These are phyloP conservation scores for Clanis bilineata DNA, from an alignment of 2,888 invertebrate species.

Conservation along the genomic window DNA sequence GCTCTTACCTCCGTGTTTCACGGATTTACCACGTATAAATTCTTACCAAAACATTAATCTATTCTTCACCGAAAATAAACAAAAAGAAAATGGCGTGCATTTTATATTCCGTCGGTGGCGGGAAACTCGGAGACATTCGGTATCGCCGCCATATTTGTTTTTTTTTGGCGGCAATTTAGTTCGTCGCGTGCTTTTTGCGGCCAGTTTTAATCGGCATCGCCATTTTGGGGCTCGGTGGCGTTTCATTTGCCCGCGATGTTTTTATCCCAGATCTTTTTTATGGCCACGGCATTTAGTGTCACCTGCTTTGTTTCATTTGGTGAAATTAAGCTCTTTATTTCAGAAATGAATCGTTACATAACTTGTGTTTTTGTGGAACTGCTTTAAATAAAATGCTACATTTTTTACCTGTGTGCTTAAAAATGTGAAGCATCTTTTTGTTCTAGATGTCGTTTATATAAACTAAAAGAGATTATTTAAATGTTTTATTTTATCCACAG, in stretches of 20 bases:
- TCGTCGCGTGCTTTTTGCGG: slow-evolving; percentile 65
- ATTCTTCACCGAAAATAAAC: slow-evolving; percentile 21
- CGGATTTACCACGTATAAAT: neutral
- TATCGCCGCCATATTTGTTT: slow-evolving; percentile 53
- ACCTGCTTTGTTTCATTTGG: slow-evolving; percentile 13
- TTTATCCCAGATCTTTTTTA: slow-evolving; percentile 28
- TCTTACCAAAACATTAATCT: neutral
- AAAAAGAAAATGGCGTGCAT: slow-evolving; percentile 63
- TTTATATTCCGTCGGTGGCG: slow-evolving; percentile 63
- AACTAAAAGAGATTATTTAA: too few species aligned
- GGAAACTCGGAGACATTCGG: slow-evolving; percentile 55
- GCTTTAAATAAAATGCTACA: neutral
- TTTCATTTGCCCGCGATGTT: slow-evolving; percentile 52
- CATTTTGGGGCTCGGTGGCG: slow-evolving; percentile 55
- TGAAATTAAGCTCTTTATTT: slow-evolving; percentile 12
- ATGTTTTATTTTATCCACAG: slow-evolving; percentile 52
- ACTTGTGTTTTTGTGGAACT: neutral
- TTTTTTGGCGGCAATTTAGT: slow-evolving; percentile 71
- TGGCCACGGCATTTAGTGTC: slow-evolving; percentile 11
- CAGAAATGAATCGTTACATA: neutral
- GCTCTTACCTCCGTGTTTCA: neutral
- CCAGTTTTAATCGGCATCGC: slow-evolving; percentile 75
- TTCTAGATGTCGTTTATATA: too few species aligned
- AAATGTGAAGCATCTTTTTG: neutral
- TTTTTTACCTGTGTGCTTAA: neutral